phyloP scores from a whole-genome alignment of 2,797 vertebrate genomes.

The Salmo trutta region DNA sequence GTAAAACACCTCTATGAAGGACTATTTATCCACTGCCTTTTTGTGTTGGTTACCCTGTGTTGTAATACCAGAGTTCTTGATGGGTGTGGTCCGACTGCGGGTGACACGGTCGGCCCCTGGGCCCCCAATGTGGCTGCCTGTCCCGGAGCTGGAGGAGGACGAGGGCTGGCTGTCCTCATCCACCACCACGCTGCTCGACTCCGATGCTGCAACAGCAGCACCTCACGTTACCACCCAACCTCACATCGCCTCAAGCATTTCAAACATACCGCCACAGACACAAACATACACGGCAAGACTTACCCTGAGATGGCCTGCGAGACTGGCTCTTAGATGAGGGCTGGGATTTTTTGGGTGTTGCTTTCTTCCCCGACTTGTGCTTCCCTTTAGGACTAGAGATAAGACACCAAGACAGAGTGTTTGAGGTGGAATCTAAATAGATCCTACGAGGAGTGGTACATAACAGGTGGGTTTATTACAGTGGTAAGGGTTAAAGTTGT shows the following conservation, averaged over 20 bases:
- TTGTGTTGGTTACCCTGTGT: neutral
- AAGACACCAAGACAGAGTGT: neutral
- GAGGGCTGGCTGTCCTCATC: conserved; percentile 84
- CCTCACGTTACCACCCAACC: neutral
- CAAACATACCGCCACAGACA: neutral
- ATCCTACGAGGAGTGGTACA: neutral
- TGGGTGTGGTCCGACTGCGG: conserved; percentile 77
- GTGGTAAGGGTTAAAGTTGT: neutral
- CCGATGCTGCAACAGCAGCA: conserved; percentile 66
- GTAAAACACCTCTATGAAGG: neutral
- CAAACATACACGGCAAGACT: conserved; percentile 8
- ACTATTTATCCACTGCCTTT: neutral
- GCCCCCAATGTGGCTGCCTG: conserved; percentile 69
- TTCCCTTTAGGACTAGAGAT: conserved; percentile 86
- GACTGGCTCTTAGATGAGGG: conserved; percentile 79
- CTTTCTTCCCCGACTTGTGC: conserved; percentile 85
- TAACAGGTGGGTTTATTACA: neutral
- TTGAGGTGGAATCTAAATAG: neutral
- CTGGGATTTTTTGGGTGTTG: conserved; percentile 83
- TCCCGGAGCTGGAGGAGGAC: conserved; percentile 79
- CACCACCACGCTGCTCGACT: conserved; percentile 74
- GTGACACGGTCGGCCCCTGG: conserved; percentile 72
- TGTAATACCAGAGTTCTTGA: conserved; percentile 74
- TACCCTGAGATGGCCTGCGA: conserved; percentile 85
- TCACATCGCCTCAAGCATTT: neutral